phyloP scores from a whole-genome alignment of 2,888 invertebrate species.

The Scrobipalpa costella region DNA sequence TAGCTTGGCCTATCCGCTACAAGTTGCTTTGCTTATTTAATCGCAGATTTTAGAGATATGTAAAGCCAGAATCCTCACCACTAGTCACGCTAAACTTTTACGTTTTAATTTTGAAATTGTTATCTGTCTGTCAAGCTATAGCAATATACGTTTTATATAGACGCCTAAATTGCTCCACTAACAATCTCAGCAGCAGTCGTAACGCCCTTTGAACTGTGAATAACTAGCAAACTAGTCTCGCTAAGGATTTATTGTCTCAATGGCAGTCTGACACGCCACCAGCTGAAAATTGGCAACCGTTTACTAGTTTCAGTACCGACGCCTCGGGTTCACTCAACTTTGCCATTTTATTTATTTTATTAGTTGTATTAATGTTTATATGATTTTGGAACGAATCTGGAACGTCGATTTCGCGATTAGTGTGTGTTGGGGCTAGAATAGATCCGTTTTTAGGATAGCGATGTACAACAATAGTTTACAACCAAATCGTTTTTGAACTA shows the following conservation, averaged over 20 bases:
- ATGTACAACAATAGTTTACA: no score
- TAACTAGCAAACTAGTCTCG: constrained; percentile 29
- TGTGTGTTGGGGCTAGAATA: no score
- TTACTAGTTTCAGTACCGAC: constrained; percentile 36
- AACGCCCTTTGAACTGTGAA: constrained; percentile 4
- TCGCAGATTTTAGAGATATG: no score
- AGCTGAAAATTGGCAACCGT: constrained; percentile 45
- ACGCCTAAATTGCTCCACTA: no score
- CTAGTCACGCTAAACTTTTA: no score
- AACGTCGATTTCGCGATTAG: neutral
- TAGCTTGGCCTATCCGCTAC: no score
- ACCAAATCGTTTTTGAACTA: no score
- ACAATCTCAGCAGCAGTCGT: neutral
- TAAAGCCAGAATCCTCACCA: no score
- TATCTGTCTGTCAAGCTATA: neutral
- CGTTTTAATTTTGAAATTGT: no score
- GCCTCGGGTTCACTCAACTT: constrained; percentile 59
- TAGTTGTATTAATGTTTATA: neutral
- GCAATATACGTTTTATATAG: no score
- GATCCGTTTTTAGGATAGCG: no score
- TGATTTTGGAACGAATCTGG: neutral
- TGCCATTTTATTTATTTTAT: constrained; percentile 56
- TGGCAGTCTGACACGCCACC: constrained; percentile 29
- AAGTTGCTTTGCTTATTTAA: no score
- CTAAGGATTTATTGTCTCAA: constrained; percentile 35